phyloP scores from a whole-genome alignment of 2,797 vertebrate species.

The Mastacembelus armatus region DNA sequence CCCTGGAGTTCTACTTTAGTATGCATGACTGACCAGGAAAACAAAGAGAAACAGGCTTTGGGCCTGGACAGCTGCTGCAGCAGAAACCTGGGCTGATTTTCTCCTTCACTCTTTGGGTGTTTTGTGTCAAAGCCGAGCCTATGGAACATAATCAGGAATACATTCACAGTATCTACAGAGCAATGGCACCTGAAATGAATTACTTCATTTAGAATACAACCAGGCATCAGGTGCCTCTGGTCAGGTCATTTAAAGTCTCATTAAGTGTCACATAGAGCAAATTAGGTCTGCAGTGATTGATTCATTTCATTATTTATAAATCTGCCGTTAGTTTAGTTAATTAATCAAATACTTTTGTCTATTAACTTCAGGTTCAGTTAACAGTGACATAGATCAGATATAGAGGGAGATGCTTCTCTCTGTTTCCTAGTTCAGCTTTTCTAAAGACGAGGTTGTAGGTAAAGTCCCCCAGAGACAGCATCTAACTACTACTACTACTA shows the following conservation, averaged over 20 bases:
- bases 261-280: neutral
- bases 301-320: neutral
- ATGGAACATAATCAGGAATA: conserved; percentile 20
- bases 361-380: neutral
- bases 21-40: conserved; percentile 57
- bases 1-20: conserved; percentile 48
- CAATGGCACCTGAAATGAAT: neutral
- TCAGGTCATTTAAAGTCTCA: neutral
- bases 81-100: conserved; percentile 60
- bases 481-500: no score
- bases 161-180: conserved; percentile 14
- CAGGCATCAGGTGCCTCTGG: neutral
- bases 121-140: conserved; percentile 18
- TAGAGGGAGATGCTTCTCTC: conserved; percentile 12
- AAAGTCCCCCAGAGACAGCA: conserved; percentile 42
- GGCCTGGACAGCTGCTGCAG: conserved; percentile 49
- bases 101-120: conserved; percentile 31
- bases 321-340: no score
- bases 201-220: neutral
- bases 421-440: conserved; percentile 28
- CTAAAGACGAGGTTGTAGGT: conserved; percentile 39
- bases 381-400: conserved; percentile 5
- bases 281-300: neutral
- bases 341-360: neutral
- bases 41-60: conserved; percentile 44